phyloP scores from a whole-genome alignment of 2,797 vertebrate species.

The Hylomyscus alleni region DNA sequence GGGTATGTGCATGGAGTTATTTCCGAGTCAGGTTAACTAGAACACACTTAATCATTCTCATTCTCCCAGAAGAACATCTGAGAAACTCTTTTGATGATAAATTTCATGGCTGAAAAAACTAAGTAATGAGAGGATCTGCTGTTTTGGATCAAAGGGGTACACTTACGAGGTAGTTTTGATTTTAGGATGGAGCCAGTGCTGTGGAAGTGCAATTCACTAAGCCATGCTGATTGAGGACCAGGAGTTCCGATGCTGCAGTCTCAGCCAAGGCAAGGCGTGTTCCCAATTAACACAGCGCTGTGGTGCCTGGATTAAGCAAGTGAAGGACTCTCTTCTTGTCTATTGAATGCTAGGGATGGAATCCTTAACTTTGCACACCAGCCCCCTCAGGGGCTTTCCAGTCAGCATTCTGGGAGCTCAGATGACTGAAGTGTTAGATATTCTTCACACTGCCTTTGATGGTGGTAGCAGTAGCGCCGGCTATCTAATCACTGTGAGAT shows the following conservation, averaged over 20 bases:
- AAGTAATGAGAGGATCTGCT: slow-evolving; percentile 1
- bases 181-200: not conserved
- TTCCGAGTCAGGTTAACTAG: slow-evolving; percentile 56
- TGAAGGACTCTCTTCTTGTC: not conserved
- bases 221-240: not conserved
- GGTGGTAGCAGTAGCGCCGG: not conserved
- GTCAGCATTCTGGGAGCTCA: not conserved
- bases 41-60: not conserved
- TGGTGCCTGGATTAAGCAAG: not conserved
- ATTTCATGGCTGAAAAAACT: slow-evolving; percentile 52
- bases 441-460: not conserved
- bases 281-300: not conserved
- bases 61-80: slow-evolving; percentile 47
- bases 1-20: slow-evolving; percentile 23
- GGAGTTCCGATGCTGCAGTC: not conserved
- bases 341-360: not conserved
- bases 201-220: not conserved
- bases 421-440: not conserved
- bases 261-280: not conserved
- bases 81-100: slow-evolving; percentile 49
- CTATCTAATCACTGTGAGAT: not conserved
- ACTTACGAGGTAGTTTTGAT: not conserved
- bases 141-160: not conserved
- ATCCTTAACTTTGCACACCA: not conserved
- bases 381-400: not conserved